These are phyloP conservation scores for Nerophis ophidion DNA, from an alignment of 2,113 vertebrate genomes.

Conservation along the genomic window DNA sequence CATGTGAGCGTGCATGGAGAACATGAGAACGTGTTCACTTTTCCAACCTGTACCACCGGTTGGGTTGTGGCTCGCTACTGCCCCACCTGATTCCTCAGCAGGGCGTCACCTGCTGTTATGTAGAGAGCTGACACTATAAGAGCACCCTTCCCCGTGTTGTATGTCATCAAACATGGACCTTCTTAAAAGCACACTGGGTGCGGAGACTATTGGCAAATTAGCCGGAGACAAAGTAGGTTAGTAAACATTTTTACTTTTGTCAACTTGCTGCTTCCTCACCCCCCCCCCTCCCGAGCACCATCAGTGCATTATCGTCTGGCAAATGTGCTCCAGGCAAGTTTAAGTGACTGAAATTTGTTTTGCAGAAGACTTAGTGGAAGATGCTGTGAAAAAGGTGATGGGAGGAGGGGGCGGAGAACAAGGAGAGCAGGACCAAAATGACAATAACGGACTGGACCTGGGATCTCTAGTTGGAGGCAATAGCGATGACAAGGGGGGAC, in stretches of 20 bases:
- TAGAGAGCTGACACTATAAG: constrained; percentile 9
- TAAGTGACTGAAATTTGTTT: not conserved
- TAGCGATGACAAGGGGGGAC: not conserved
- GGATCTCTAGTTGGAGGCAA: not conserved
- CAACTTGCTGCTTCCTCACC: not conserved
- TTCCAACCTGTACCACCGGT: not conserved
- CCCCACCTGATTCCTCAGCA: constrained; percentile 28
- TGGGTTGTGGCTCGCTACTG: not conserved
- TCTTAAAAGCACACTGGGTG: fast-evolving
- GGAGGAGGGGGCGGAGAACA: not conserved
- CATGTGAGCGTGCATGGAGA: not conserved
- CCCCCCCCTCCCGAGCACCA: too few species aligned
- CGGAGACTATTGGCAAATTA: fast-evolving
- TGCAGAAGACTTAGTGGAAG: constrained; percentile 4
- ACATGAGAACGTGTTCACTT: not conserved
- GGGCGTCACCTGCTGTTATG: constrained; percentile 4
- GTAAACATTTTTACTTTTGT: not conserved
- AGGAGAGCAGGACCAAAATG: not conserved
- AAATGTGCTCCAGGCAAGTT: too few species aligned
- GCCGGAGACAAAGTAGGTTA: not conserved
- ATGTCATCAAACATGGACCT: not conserved
- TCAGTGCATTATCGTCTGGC: not conserved
- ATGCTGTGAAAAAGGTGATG: fast-evolving
- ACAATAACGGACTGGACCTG: not conserved
- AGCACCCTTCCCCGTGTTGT: fast-evolving